Percentiles rank a stretch among this genome's conserved stretches.
These are phyloP conservation scores for Zaprionus davidi DNA, from an alignment of 1,140 invertebrate genomes.

Conservation along the genomic window DNA sequence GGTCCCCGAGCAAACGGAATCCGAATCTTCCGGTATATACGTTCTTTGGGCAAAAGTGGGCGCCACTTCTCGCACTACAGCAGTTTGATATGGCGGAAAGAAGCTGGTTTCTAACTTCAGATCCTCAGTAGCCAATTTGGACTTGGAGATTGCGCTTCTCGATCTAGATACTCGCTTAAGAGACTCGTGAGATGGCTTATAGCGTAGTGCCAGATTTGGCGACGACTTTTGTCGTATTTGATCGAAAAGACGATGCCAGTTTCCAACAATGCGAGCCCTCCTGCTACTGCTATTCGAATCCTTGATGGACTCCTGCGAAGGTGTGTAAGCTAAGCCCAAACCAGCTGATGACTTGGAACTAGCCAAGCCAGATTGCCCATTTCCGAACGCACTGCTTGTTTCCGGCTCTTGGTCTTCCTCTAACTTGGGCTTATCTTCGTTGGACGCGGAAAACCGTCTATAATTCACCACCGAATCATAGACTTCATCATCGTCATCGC, in stretches of 20 bases:
- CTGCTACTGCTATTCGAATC: slow-evolving; percentile 1
- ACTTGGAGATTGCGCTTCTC: slow-evolving; percentile 6
- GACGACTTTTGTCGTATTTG: slow-evolving; percentile 13
- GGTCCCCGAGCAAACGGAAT: slow-evolving; percentile 48
- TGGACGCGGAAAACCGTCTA: slow-evolving; percentile 8
- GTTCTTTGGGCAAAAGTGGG: slow-evolving; percentile 59
- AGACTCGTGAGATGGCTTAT: slow-evolving; percentile 67
- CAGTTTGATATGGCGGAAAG: slow-evolving; percentile 63
- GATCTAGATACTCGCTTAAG: slow-evolving; percentile 34
- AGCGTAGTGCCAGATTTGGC: slow-evolving; percentile 50
- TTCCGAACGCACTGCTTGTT: neutral
- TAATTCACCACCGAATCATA: slow-evolving; percentile 67
- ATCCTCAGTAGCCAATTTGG: slow-evolving; percentile 24
- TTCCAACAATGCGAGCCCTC: slow-evolving; percentile 21
- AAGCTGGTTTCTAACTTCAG: slow-evolving; percentile 55
- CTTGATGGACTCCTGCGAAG: slow-evolving; percentile 33
- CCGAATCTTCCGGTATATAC: slow-evolving; percentile 46
- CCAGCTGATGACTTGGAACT: slow-evolving; percentile 12
- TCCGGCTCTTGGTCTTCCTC: slow-evolving; percentile 9
- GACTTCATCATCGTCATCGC: slow-evolving; percentile 49
- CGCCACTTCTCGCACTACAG: slow-evolving; percentile 60
- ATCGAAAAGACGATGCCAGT: slow-evolving; percentile 50
- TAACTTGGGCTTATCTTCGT: slow-evolving; percentile 7
- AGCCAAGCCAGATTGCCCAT: neutral
- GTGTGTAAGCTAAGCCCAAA: slow-evolving; percentile 21